phyloP scores from a whole-genome alignment of 1,140 invertebrate genomes.

The Portunus trituberculatus region DNA sequence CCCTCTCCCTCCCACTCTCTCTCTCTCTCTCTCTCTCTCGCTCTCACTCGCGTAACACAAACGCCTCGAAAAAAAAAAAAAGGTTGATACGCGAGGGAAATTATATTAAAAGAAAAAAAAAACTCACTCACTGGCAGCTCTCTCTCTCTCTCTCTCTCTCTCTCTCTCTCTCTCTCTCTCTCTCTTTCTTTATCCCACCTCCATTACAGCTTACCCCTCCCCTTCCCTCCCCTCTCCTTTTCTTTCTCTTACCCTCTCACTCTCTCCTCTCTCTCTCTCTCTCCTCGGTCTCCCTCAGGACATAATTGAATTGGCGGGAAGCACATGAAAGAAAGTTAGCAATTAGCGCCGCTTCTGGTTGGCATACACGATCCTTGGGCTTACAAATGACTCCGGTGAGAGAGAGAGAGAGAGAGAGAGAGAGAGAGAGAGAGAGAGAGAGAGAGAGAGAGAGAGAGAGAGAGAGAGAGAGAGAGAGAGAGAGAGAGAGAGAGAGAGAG shows the following conservation, averaged over 20 bases:
- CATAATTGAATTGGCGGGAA: constrained; percentile 22
- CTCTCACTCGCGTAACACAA: neutral
- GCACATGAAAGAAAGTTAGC: constrained; percentile 22
- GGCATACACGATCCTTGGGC: neutral
- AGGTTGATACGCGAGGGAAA: neutral
- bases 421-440: constrained; percentile 20
- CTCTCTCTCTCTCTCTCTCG: neutral
- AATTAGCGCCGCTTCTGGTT: neutral
- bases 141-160: neutral
- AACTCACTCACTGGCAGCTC: neutral
- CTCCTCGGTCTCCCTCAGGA: neutral
- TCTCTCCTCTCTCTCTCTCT: neutral
- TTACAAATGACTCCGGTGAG: neutral
- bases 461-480: constrained; percentile 14
- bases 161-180: constrained; percentile 28
- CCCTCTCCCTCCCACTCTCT: neutral
- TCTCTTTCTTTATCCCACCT: neutral
- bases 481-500: neutral
- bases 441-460: constrained; percentile 20
- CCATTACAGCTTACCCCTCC: neutral
- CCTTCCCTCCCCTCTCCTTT: neutral
- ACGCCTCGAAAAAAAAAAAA: neutral
- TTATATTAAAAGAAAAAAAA: neutral
- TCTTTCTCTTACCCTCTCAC: neutral
- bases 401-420: constrained; percentile 18